Percentiles rank a stretch among this genome's conserved stretches.
phyloP scores from a whole-genome alignment of 2,888 invertebrate species.

The Andrena bucephala region DNA sequence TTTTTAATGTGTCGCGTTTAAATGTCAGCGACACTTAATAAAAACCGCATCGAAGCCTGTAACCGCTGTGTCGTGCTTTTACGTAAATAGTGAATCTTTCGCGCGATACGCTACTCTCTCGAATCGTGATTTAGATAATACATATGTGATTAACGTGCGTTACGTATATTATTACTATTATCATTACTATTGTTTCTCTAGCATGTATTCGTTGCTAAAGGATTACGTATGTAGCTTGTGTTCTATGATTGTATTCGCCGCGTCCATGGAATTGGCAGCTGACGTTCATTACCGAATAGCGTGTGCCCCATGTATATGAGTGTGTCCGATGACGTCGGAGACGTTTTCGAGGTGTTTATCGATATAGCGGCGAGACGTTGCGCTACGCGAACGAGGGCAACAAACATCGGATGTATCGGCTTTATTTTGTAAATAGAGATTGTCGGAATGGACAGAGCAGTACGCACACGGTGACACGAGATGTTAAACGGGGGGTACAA shows the following conservation, averaged over 20 bases:
- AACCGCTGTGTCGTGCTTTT: constrained; percentile 23
- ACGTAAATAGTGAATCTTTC: constrained; percentile 23
- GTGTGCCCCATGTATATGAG: constrained; percentile 31
- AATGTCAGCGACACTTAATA: constrained; percentile 20
- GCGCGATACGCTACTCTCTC: constrained; percentile 31
- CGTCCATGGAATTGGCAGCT: constrained; percentile 66
- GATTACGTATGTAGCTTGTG: constrained; percentile 52
- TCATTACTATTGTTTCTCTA: constrained; percentile 15
- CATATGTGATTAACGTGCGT: constrained; percentile 36
- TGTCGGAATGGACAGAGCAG: constrained; percentile 29
- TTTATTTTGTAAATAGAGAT: constrained; percentile 61
- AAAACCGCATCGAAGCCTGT: constrained; percentile 6
- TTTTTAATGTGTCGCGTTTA: constrained; percentile 9
- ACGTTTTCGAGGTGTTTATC: constrained; percentile 51
- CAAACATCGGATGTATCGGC: constrained; percentile 16
- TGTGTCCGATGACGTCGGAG: constrained; percentile 48
- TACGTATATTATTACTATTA: constrained; percentile 29
- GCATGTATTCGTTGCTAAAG: constrained; percentile 51
- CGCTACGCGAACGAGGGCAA: constrained; percentile 21
- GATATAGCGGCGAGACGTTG: constrained; percentile 34
- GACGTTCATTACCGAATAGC: constrained; percentile 38
- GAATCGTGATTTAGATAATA: constrained; percentile 52
- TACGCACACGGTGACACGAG: constrained; percentile 50
- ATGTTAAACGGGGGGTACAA: constrained; percentile 18
- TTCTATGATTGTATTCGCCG: constrained; percentile 56